Evolutionary conservation across 30 jellyfish, hydroid and myxozoan genomes (phyloP).

Genomic region (Rhopilema esculentum): DNA sequence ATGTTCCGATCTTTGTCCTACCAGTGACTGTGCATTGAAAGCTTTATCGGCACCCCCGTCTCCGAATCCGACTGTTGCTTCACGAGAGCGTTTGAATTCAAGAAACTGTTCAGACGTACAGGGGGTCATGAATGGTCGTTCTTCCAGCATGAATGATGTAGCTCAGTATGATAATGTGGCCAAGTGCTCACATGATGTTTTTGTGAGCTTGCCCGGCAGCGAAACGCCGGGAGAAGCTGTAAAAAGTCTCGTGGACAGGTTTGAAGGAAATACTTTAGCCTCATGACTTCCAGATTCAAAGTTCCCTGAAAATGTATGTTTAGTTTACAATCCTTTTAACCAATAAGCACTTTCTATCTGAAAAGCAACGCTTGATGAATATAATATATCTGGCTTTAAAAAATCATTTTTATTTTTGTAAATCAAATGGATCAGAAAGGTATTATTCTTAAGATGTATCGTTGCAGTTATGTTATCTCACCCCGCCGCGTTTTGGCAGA

Average conservation of each 20-base stretch:
- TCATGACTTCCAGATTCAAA: not conserved
- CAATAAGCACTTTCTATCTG: too few species aligned
- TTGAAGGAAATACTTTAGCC: constrained; percentile 15
- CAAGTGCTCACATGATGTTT: constrained; percentile 7
- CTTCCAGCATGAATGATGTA: constrained; percentile 22
- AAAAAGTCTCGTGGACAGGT: constrained; percentile 56
- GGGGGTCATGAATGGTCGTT: not conserved
- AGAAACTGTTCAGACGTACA: not conserved
- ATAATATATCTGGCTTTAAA: too few species aligned
- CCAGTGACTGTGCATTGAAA: not conserved
- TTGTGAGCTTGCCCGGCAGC: not conserved
- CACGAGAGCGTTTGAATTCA: not conserved
- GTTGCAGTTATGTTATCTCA: too few species aligned
- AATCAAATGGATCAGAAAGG: too few species aligned
- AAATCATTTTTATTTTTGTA: too few species aligned
- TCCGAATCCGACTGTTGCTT: not conserved
- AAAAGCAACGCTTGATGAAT: too few species aligned
- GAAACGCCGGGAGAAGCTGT: constrained; percentile 57
- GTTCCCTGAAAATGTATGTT: too few species aligned
- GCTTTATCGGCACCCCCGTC: not conserved
- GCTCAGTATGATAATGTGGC: constrained; percentile 1
- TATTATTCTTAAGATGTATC: too few species aligned
- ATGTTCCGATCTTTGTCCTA: not conserved
- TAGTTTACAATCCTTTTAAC: too few species aligned
- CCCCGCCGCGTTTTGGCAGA: too few species aligned